These are phyloP conservation scores for Platichthys flesus DNA, from an alignment of 2,113 vertebrate genomes.

Conservation along the genomic window DNA sequence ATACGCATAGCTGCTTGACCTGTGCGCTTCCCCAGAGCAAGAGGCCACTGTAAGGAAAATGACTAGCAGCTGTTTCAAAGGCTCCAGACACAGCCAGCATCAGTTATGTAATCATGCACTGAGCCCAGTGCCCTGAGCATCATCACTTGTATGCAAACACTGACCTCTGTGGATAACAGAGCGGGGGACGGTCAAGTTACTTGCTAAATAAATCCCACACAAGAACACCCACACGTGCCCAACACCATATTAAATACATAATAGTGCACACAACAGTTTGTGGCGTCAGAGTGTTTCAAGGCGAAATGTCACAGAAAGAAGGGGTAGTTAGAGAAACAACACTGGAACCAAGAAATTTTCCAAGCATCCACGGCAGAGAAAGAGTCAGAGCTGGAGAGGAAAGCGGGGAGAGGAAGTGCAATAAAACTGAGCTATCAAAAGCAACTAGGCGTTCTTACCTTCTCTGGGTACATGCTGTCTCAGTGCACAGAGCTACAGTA, in stretches of 20 bases:
- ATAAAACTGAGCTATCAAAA: slow-evolving; percentile 17
- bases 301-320: slow-evolving; percentile 11
- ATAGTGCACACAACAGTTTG: slow-evolving; percentile 15
- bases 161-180: slow-evolving; percentile 39
- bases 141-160: slow-evolving; percentile 53
- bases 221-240: slow-evolving; percentile 40
- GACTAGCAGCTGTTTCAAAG: slow-evolving; percentile 57
- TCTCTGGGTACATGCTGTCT: slow-evolving; percentile 72
- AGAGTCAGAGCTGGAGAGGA: not conserved
- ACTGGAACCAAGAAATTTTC: not conserved
- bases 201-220: slow-evolving; percentile 52
- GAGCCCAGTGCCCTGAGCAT: slow-evolving; percentile 29
- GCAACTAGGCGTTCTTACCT: slow-evolving; percentile 61
- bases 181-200: slow-evolving; percentile 13
- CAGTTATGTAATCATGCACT: slow-evolving; percentile 57
- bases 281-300: slow-evolving; percentile 17
- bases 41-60: slow-evolving; percentile 24
- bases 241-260: slow-evolving; percentile 26
- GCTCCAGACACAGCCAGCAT: slow-evolving; percentile 36
- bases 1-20: slow-evolving; percentile 23
- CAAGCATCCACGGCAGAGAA: not conserved
- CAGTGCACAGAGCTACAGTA: slow-evolving; percentile 24
- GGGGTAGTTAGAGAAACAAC: not conserved
- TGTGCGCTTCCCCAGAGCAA: slow-evolving; percentile 32
- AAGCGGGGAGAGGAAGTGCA: not conserved